Conservation (phyloP, 2,113 vertebrate species). For the Pelecanoides urinatrix region DNA sequence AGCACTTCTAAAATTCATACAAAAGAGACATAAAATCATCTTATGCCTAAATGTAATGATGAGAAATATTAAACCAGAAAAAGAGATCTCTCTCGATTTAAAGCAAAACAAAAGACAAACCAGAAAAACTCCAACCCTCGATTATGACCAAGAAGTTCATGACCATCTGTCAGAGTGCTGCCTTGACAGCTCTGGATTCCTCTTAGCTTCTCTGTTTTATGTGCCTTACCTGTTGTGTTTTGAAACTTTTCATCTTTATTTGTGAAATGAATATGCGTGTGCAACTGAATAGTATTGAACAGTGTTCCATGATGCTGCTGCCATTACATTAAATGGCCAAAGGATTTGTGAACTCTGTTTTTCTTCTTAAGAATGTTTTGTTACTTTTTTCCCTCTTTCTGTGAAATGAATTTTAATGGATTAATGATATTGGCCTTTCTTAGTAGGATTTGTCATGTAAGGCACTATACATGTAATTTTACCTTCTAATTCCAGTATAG, state of each 20-base stretch:
- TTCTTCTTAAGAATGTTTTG: not conserved
- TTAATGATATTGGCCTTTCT: not conserved
- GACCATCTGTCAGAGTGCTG: no score
- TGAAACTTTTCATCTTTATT: not conserved
- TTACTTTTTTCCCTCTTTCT: not conserved
- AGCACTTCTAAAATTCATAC: not conserved
- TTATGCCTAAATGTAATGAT: not conserved
- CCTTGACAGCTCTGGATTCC: not conserved
- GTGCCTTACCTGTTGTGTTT: not conserved
- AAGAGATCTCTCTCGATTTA: not conserved
- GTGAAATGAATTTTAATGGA: not conserved
- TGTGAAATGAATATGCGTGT: not conserved
- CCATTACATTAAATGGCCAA: fast-evolving
- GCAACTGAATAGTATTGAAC: no score
- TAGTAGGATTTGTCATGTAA: not conserved
- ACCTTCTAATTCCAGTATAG: not conserved
- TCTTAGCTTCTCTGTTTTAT: not conserved
- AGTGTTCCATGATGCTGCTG: not conserved
- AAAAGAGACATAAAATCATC: not conserved
- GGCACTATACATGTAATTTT: not conserved
- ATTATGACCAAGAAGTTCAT: fast-evolving
- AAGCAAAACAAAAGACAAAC: not conserved
- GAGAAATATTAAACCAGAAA: not conserved
- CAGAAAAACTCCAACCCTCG: fast-evolving
- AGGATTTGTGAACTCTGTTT: not conserved